Base-by-base conservation (phyloP, 2,888 invertebrate genomes). In the Tortrix viridana region DNA sequence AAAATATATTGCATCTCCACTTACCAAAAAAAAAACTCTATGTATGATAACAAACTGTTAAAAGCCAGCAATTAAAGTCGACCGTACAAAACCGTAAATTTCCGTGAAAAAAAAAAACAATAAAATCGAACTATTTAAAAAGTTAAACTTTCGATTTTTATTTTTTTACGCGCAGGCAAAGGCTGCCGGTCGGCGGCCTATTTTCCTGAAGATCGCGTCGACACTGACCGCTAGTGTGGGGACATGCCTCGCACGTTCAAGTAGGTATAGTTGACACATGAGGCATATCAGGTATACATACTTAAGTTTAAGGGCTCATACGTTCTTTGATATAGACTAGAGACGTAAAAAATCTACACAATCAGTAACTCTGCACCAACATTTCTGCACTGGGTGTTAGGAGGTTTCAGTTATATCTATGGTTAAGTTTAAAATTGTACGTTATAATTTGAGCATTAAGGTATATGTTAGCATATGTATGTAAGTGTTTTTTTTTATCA, bases 161-260 rank as follows among this genome's bases (percentile, higher is more conserved):
- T 70, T 72, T 75, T 79, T 82, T 75, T 74, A 73, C 78, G 74
- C 73, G 75, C 80, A 76, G 79, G 81, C 80, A 78, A 74, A 71
- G 77, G 72, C 75, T 68, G 66, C 63, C 71, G 72, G 56, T 60
- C 41, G 68, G 72, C 89, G 86, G 85, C 89, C 86, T 89, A 84
- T 88, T 81, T 86, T 84, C 77, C 78, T 81, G 83, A 85, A 76
- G 72, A 75, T 69, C 82, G 74, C 77, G 75, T 73, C 71, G 66
- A 70, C 74, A 89, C 89, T 88, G 89, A 63, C 74, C 69, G 69
- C 69, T 68, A 71, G 71, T 69, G 75, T 65, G 66, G 72, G 71
- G 64, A 73, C 72, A 70, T 66, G 53, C 52, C 59, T 32, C 32
- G 65, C 72, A 67, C 66, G 71, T 69, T 66, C 48, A 60, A 68